phyloP scores from a whole-genome alignment of 1,140 invertebrate species.

The Ceratosolen solmsi region DNA sequence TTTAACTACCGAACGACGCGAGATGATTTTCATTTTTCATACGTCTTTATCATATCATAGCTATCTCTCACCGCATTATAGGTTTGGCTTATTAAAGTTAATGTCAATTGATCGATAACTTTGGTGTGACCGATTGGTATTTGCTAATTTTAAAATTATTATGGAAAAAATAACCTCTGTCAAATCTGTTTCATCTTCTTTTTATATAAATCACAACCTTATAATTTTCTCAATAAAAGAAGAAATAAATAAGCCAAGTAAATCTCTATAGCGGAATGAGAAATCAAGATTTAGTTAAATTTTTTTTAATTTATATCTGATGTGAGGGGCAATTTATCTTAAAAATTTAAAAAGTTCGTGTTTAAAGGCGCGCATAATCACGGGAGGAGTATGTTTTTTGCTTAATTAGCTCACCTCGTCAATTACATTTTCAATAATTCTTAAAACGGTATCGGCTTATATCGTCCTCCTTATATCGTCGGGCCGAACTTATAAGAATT shows the following conservation, averaged over 20 bases:
- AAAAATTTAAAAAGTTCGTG: slow-evolving; percentile 2
- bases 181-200: not conserved
- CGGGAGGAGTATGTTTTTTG: not conserved
- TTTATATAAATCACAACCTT: not conserved
- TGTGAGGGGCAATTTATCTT: not conserved
- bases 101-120: slow-evolving; percentile 23
- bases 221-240: slow-evolving; percentile 23
- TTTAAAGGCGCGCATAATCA: not conserved
- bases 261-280: slow-evolving; percentile 1
- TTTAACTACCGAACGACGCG: not conserved
- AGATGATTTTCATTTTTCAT: slow-evolving; percentile 29
- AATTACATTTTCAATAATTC: slow-evolving; percentile 9
- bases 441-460: not conserved
- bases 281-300: slow-evolving; percentile 8
- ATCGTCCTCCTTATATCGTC: not conserved
- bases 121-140: slow-evolving; percentile 6
- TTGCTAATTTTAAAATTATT: slow-evolving; percentile 13
- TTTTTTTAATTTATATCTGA: not conserved
- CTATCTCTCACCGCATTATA: slow-evolving; percentile 14
- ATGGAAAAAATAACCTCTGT: slow-evolving; percentile 3
- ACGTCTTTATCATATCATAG: slow-evolving; percentile 4
- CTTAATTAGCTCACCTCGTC: not conserved
- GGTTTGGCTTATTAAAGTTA: slow-evolving; percentile 16
- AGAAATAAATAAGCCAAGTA: not conserved
- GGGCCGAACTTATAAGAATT: not conserved